Evolutionary conservation across 2,888 invertebrate genomes (phyloP).

Genomic region (Yponomeuta evonymella): DNA sequence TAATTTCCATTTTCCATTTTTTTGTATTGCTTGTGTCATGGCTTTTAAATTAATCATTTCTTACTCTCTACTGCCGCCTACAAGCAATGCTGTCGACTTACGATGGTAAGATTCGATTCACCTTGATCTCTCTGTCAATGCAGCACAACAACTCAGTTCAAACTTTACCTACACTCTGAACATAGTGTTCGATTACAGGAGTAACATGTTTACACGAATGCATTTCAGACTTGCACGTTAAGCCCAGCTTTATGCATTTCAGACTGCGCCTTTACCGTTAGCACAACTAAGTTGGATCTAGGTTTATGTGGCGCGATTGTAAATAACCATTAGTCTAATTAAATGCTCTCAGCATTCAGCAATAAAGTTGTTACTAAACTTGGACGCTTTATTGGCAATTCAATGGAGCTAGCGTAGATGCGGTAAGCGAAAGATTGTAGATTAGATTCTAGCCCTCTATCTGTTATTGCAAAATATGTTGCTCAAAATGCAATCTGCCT

Average conservation of each 20-base stretch:
- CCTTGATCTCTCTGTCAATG: too few species aligned
- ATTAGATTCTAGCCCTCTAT: not conserved
- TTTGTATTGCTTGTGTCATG: too few species aligned
- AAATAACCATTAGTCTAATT: slow-evolving; percentile 12
- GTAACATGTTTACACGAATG: too few species aligned
- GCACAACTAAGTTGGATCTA: slow-evolving; percentile 2
- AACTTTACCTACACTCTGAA: too few species aligned
- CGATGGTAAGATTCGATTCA: too few species aligned
- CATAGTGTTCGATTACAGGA: too few species aligned
- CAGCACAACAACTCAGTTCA: too few species aligned
- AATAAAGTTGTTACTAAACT: not conserved
- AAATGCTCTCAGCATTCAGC: not conserved
- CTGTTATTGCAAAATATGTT: not conserved
- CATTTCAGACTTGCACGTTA: too few species aligned
- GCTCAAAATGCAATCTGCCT: not conserved
- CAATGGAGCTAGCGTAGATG: slow-evolving; percentile 1
- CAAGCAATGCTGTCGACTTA: too few species aligned
- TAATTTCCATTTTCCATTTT: too few species aligned
- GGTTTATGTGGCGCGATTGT: slow-evolving; percentile 4
- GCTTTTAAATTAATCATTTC: too few species aligned
- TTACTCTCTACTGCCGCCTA: too few species aligned
- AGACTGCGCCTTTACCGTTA: not conserved
- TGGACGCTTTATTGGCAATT: slow-evolving; percentile 4
- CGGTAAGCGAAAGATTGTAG: not conserved
- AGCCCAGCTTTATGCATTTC: not conserved